Evolutionary conservation across 2,888 invertebrate genomes (phyloP).

Genomic region (Acleris holmiana): DNA sequence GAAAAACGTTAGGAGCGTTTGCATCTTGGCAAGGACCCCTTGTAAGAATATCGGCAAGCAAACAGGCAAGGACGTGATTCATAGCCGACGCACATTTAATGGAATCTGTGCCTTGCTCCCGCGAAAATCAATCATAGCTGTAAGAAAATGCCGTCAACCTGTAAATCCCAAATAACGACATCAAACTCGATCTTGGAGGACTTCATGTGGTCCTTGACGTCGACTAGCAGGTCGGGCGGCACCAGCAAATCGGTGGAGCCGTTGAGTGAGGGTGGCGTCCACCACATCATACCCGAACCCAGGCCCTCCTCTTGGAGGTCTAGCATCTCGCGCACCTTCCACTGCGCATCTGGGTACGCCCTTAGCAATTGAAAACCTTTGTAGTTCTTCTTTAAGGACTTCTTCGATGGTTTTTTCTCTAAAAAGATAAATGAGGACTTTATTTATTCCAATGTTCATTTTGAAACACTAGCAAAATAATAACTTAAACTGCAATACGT

Average conservation of each 20-base stretch:
- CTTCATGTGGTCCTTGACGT: conserved; percentile 85
- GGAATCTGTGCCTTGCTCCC: neutral
- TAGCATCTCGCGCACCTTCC: conserved; percentile 75
- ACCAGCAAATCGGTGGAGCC: conserved; percentile 89
- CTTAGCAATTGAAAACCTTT: conserved; percentile 83
- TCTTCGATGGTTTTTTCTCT: conserved; percentile 68
- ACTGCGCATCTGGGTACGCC: conserved; percentile 67
- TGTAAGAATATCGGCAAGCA: too few species aligned
- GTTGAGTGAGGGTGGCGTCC: conserved; percentile 75
- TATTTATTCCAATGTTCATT: neutral
- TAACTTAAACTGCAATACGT: neutral
- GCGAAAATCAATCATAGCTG: neutral
- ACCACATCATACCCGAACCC: conserved; percentile 80
- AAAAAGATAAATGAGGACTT: conserved; percentile 25
- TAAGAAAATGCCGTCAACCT: conserved; percentile 67
- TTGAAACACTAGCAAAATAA: neutral
- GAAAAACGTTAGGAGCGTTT: too few species aligned
- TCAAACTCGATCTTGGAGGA: conserved; percentile 86
- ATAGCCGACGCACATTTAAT: too few species aligned
- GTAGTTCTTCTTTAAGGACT: conserved; percentile 76
- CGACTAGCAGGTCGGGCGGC: conserved; percentile 86
- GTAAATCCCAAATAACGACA: conserved; percentile 89
- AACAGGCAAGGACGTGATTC: too few species aligned
- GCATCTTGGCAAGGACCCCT: too few species aligned
- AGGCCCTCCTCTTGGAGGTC: conserved; percentile 78